Conservation (phyloP, 2,888 invertebrate species). For the Xanthostigma xanthostigma region DNA sequence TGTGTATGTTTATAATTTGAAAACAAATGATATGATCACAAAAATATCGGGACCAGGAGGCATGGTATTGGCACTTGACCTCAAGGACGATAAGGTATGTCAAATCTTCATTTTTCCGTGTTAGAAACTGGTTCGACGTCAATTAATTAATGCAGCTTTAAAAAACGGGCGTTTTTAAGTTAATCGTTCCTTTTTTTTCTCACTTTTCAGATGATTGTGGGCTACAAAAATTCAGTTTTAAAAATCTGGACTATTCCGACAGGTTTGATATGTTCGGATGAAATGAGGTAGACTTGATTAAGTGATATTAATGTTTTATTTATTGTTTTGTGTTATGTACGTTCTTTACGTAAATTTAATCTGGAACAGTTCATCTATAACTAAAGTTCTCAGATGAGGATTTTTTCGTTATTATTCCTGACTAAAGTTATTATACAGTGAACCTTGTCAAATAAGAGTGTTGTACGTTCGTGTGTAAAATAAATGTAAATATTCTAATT, state of each 20-base stretch:
- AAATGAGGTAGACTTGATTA: too few species aligned
- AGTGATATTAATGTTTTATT: too few species aligned
- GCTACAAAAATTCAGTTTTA: constrained; percentile 7
- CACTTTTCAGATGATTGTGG: constrained; percentile 17
- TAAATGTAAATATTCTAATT: too few species aligned
- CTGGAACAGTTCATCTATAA: too few species aligned
- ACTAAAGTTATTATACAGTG: too few species aligned
- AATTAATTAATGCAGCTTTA: not conserved
- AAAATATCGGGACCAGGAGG: constrained; percentile 54
- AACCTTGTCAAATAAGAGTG: too few species aligned
- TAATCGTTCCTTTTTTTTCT: constrained; percentile 6
- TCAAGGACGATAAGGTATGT: constrained; percentile 44
- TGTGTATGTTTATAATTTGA: constrained; percentile 52
- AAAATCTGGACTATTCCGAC: not conserved
- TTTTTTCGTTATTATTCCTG: too few species aligned
- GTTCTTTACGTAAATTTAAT: too few species aligned
- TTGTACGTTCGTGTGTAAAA: too few species aligned
- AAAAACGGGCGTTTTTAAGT: not conserved
- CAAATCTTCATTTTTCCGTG: not conserved
- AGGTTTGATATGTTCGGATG: too few species aligned
- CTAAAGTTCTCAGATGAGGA: too few species aligned
- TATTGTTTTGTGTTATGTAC: too few species aligned
- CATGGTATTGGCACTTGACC: constrained; percentile 54
- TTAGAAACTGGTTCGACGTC: not conserved
- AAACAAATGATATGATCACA: constrained; percentile 35